Base-by-base conservation (phyloP, 2,888 invertebrate species). In the Diadromus collaris region DNA sequence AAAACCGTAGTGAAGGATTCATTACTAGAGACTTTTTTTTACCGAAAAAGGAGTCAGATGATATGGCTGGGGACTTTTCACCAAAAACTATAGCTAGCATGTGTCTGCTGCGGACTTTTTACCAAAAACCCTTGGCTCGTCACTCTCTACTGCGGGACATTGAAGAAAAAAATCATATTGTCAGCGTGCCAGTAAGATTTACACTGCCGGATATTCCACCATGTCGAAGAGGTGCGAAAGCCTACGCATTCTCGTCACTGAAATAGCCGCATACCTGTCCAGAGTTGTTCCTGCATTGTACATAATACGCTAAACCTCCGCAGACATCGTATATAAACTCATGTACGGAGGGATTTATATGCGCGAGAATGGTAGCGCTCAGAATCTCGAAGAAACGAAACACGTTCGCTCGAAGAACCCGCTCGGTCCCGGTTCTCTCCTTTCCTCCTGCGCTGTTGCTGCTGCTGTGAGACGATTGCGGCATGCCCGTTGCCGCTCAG, bases 391-490 rank as follows among this genome's bases (percentile, higher is more conserved):
- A 75, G 54, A 29, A 58, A 67, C 38, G 34, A 60, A 56, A 27
- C 21, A 46, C 41, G 48, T 61, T 61, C 70, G 67, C 65, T 56
- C 38, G 34, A 67, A 70, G 78, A 56, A 78, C 75, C 75, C 51
- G 56, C 71, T 5, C 38, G 13, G 68, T 78, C 74, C 70, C 65
- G 29, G 64, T 70, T 69, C 63, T 32, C 67, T 64, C 58, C 56
- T 71, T 75, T 72, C 71, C 56, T 75, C 48, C 54, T 54, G 16
- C 56, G 46, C 68, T 29, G 48, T 60, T 64, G 44, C 48, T 61
- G 69, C 58, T 46, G 73, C 64, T 51, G 63, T 64, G 68, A 68
- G 68, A 76, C 64, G 63, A 72, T 79, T 72, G 72, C 76, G 63
- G 72, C 68, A 68, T 58, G 56, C 63, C 41, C 63, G 63, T 56